phyloP scores from a whole-genome alignment of 2,888 invertebrate genomes.

The Rutpela maculata region DNA sequence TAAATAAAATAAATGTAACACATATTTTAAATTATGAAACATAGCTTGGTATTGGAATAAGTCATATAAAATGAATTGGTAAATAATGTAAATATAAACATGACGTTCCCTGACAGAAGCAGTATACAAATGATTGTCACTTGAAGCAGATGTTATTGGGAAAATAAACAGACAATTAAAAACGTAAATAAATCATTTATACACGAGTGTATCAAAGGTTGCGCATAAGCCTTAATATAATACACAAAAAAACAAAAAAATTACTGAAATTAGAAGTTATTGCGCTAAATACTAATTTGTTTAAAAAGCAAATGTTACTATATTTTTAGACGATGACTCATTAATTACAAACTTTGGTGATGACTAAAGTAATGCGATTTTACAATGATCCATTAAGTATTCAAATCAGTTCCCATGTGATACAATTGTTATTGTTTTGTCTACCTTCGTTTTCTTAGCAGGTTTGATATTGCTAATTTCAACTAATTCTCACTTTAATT shows the following conservation, averaged over 20 bases:
- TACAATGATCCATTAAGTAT: background rate
- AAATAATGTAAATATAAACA: background rate
- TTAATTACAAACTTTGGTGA: background rate
- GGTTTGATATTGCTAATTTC: background rate
- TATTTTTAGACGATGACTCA: constrained; percentile 1
- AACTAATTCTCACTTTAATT: background rate
- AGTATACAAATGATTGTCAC: background rate
- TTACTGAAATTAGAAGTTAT: background rate
- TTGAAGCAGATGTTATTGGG: background rate
- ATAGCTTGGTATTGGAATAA: too few relatives aligned
- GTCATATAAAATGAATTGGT: background rate
- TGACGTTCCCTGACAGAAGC: background rate
- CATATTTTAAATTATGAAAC: too few relatives aligned
- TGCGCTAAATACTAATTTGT: background rate
- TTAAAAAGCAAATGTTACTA: background rate
- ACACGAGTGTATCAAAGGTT: background rate
- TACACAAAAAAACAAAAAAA: background rate
- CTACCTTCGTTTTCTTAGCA: background rate
- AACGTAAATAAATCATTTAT: background rate
- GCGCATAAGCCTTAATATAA: background rate
- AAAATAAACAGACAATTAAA: background rate
- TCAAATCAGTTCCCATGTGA: background rate
- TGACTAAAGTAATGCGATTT: background rate
- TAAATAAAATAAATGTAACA: too few relatives aligned
- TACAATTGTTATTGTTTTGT: constrained; percentile 1